Conservation (phyloP, 2,797 vertebrate genomes). For the Antennarius maculatus region DNA sequence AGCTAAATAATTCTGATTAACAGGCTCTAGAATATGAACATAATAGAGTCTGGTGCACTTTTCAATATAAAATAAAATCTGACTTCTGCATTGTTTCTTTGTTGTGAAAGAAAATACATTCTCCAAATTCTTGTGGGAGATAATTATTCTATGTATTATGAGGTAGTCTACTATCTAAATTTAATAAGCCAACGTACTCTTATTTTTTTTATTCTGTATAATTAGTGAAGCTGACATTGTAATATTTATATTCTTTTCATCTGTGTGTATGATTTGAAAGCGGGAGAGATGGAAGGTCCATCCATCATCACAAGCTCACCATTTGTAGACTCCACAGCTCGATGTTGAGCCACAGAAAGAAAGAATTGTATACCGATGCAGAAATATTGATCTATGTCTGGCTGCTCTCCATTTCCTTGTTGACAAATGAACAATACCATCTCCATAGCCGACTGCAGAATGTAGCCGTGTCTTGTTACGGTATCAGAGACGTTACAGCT, state of each 20-base stretch:
- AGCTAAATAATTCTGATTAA: conserved; percentile 20
- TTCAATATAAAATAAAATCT: background rate
- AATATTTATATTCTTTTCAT: background rate
- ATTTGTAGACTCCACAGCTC: conserved; percentile 19
- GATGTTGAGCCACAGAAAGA: conserved; percentile 40
- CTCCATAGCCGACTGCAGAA: conserved; percentile 16
- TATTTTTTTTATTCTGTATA: background rate
- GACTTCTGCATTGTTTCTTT: no score
- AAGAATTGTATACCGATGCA: conserved; percentile 31
- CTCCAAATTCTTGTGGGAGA: background rate
- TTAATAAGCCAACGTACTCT: background rate
- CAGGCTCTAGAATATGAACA: conserved; percentile 1
- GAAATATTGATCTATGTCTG: conserved; percentile 59
- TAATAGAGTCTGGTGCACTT: background rate
- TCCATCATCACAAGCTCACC: conserved; percentile 21
- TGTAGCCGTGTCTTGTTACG: background rate
- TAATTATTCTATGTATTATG: conserved; percentile 24
- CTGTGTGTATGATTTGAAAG: background rate
- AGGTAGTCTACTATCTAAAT: conserved; percentile 4
- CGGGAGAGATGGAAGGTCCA: conserved; percentile 1
- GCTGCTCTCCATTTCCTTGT: conserved; percentile 47
- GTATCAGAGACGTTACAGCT: conserved; percentile 13
- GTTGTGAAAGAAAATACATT: no score
- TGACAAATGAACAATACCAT: conserved; percentile 48
- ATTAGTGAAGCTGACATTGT: conserved; percentile 19